phyloP scores from a whole-genome alignment of 2,888 invertebrate genomes.

The Trachelus stipa region DNA sequence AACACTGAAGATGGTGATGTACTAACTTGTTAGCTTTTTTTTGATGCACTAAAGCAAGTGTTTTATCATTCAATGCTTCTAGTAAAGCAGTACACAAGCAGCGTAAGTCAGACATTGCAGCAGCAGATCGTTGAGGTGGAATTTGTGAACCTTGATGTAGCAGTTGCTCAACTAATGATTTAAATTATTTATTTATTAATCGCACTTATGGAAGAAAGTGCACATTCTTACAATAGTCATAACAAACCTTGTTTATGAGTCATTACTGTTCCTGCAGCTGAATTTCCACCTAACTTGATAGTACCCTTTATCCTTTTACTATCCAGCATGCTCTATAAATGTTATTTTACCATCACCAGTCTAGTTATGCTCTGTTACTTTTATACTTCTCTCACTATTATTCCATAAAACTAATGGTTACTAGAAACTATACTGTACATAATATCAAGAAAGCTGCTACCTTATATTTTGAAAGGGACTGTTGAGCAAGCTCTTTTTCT shows the following conservation, averaged over 20 bases:
- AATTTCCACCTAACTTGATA: conserved; percentile 75
- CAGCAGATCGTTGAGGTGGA: conserved; percentile 72
- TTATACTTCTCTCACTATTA: background rate
- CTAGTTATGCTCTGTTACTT: background rate
- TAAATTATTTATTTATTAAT: too few species aligned
- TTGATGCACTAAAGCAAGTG: conserved; percentile 84
- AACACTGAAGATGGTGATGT: background rate
- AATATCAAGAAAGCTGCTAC: conserved; percentile 63
- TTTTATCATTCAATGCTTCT: conserved; percentile 88
- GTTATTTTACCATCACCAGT: background rate
- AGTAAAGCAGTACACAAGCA: conserved; percentile 82
- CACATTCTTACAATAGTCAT: background rate
- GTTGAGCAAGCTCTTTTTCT: conserved; percentile 81
- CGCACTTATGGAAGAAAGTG: too few species aligned
- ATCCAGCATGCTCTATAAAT: conserved; percentile 75
- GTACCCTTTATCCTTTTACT: conserved; percentile 80
- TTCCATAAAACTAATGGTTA: background rate
- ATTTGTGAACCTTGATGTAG: conserved; percentile 73
- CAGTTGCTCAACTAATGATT: conserved; percentile 74
- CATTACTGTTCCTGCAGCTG: conserved; percentile 77
- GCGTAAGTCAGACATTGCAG: conserved; percentile 81
- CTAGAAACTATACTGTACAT: conserved; percentile 45
- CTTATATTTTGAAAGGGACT: conserved; percentile 81
- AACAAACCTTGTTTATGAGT: conserved; percentile 83
- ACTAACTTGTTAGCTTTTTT: conserved; percentile 79